Percentiles rank a stretch among this genome's conserved stretches.
Conservation (phyloP, 2,797 vertebrate species). For the Esox lucius region DNA sequence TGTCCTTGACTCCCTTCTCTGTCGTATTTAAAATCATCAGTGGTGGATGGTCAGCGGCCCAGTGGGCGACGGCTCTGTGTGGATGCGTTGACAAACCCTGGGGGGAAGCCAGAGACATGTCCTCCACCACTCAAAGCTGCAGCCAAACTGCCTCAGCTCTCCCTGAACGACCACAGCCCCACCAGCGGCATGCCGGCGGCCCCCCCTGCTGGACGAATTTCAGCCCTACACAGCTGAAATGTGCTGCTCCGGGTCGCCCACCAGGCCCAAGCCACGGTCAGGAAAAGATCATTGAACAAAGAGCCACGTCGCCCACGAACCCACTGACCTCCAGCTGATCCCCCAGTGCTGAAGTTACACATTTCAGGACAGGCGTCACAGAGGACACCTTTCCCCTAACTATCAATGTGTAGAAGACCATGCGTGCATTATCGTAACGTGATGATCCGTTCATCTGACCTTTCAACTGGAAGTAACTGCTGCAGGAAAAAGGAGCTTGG, state of each 20-base stretch:
- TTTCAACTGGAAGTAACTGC: not conserved
- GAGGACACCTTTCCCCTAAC: not conserved
- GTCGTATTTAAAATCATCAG: slow-evolving; percentile 43
- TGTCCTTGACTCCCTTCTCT: slow-evolving; percentile 38
- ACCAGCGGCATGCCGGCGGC: slow-evolving; percentile 41
- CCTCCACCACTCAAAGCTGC: not conserved
- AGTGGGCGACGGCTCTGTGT: slow-evolving; percentile 20
- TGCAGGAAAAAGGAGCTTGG: not conserved
- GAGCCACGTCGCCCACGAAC: not conserved
- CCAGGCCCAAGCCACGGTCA: slow-evolving; percentile 12
- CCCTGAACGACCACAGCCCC: not conserved
- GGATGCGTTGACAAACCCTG: not conserved
- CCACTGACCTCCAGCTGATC: not conserved
- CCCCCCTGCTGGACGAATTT: slow-evolving; percentile 61
- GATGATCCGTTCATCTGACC: not conserved
- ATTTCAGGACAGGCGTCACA: not conserved
- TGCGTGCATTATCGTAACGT: not conserved
- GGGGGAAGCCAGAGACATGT: not conserved
- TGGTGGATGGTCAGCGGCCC: slow-evolving; percentile 27
- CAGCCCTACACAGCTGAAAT: slow-evolving; percentile 6
- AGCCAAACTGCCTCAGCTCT: not conserved
- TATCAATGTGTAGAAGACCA: not conserved
- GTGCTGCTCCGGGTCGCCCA: slow-evolving; percentile 10
- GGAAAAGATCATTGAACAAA: slow-evolving; percentile 13
- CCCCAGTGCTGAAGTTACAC: not conserved